Base-by-base conservation (phyloP, 2,797 vertebrate species). In the Eulemur mongoz region DNA sequence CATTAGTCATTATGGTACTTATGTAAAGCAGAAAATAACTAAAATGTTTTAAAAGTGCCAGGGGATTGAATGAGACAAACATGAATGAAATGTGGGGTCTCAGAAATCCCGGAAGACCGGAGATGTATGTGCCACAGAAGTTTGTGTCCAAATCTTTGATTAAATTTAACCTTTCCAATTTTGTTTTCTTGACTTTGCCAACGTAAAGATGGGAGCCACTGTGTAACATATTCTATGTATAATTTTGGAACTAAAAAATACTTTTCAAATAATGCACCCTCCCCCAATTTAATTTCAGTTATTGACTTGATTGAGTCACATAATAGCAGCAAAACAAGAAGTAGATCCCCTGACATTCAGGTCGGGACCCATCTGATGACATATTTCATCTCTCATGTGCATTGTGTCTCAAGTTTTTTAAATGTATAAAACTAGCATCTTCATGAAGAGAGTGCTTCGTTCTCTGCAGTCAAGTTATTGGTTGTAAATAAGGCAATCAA, bases 1-100 rank as follows among this genome's bases (percentile, higher is more conserved):
- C 14, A 6, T 40, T 85, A 72, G 4, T 72, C 23, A 89, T 95
- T 61, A 50, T 48, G 45, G 65, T 48, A 70, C 22, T 70, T 88
- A 79, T 7, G 27, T 45, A 73, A 96, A 96, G 23, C 15, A 63
- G 43, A 96, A 94, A 93, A 79, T 79, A 82, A 20, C 22, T 61
- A 82, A 79, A 95, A 82, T 6, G 13, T 80, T 27, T 83, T 67
- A 43, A 86, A 91, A 89, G 32, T 61, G 18, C 6, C 54, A 82
- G 32, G 10, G n/a, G 2, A 52, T 78, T 93, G 79, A 90, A 65
- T 63, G 40, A 90, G 18, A 52, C 20, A 85, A 83, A 43, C 50
- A n/a, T 27, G 18, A 89, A 12, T 43, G 9, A 45, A 90, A 89
- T 67, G 12, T 25, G 6, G 18, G 0, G 25, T 61, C 89, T 89